Evolutionary conservation across 1,140 invertebrate species (phyloP), one percentile per base, ranked within the genome.

Genomic region (Metaphire vulgaris): DNA sequence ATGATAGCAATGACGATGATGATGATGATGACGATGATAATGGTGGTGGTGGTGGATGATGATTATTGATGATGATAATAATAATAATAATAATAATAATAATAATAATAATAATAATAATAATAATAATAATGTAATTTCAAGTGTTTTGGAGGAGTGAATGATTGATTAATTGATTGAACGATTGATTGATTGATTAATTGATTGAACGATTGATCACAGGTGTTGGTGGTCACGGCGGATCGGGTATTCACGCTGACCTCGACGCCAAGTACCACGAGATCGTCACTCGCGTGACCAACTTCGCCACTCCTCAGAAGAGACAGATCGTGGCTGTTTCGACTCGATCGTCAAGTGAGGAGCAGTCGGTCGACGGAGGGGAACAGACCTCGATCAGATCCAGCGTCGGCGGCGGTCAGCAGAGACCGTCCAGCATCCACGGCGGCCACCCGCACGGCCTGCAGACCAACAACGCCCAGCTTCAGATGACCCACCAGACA

Each of bases 141-240:
- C n/a, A n/a, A n/a, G n/a, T n/a, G n/a, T n/a, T n/a, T n/a, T n/a
- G n/a, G n/a, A n/a, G n/a, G n/a, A n/a, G n/a, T n/a, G n/a, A n/a
- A n/a, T n/a, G n/a, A n/a, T n/a, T n/a, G n/a, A n/a, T n/a, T n/a
- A n/a, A n/a, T n/a, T n/a, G n/a, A n/a, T n/a, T n/a, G n/a, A n/a
- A n/a, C n/a, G n/a, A n/a, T n/a, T n/a, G n/a, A n/a, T n/a, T n/a
- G n/a, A n/a, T n/a, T n/a, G n/a, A n/a, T n/a, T n/a, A n/a, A n/a
- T n/a, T n/a, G n/a, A n/a, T n/a, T n/a, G n/a, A n/a, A n/a, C n/a
- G n/a, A 6, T 56, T 16, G 2, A 75, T 78, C 76, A 69, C 74
- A 87, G 86, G 85, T 74, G 82, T 87, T 73, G 88, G 88, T 31
- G 87, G 88, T 21, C 88, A 88, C 80, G 87, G 87, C 68, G 87